phyloP scores from a whole-genome alignment of 2,113 vertebrate species.

The Platysternon megacephalum region DNA sequence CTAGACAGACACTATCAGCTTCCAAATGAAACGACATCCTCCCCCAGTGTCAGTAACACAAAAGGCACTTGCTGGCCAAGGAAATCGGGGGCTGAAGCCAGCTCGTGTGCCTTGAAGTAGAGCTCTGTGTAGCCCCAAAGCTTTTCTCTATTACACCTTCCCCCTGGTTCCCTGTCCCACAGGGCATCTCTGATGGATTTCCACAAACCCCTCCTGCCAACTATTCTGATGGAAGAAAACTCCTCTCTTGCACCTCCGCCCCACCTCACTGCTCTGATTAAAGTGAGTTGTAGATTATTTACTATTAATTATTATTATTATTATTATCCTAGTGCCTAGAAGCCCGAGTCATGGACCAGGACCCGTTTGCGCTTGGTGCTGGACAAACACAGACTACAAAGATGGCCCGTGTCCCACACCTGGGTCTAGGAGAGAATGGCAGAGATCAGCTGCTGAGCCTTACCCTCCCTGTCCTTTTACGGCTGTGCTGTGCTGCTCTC shows the following conservation, averaged over 20 bases:
- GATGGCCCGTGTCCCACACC: too few relatives aligned
- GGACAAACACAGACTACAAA: not conserved
- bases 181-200: not conserved
- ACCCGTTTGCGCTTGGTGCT: too few relatives aligned
- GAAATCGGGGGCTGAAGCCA: not conserved
- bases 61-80: not conserved
- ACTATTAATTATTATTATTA: too few relatives aligned
- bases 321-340: too few relatives aligned
- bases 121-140: not conserved
- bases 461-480: too few relatives aligned
- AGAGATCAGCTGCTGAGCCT: too few relatives aligned
- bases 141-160: not conserved
- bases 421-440: not conserved
- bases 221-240: not conserved
- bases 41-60: not conserved
- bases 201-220: not conserved
- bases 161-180: not conserved
- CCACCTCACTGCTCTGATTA: not conserved
- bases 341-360: too few relatives aligned
- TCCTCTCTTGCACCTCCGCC: not conserved
- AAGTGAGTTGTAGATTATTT: not conserved
- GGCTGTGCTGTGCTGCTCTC: too few relatives aligned
- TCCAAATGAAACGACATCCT: not conserved
- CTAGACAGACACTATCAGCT: too few relatives aligned
- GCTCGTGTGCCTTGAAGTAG: not conserved